Conservation (phyloP, 92 coral and sea anemone genomes). For the Zoanthus sociatus region DNA sequence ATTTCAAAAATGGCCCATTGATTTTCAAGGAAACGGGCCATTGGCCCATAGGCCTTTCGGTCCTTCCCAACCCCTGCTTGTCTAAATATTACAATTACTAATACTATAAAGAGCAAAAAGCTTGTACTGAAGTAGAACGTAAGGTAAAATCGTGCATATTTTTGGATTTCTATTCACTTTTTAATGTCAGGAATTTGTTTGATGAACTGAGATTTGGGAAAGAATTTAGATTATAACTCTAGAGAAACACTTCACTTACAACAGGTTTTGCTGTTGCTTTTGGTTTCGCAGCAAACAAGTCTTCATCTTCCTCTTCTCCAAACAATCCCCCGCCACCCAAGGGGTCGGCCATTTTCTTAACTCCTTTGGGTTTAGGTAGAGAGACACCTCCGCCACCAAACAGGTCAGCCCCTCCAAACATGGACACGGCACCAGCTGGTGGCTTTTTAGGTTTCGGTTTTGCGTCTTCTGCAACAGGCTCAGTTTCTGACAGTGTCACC, state of each 20-base stretch:
- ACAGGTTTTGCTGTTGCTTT: conserved; percentile 35
- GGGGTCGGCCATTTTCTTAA: conserved; percentile 50
- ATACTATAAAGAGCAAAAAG: no score
- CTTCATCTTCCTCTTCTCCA: conserved; percentile 73
- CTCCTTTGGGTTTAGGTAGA: conserved; percentile 28
- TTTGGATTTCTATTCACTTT: no score
- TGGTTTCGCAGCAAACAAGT: conserved; percentile 77
- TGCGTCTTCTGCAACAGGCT: neutral
- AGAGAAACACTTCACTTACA: neutral
- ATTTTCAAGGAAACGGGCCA: no score
- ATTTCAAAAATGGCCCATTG: no score
- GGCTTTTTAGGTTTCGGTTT: conserved; percentile 21
- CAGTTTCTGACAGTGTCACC: conserved; percentile 23
- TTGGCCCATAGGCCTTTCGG: no score
- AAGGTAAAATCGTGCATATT: no score
- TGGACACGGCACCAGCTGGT: conserved; percentile 30
- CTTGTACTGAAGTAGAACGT: no score
- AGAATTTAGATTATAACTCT: no score
- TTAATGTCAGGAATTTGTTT: no score
- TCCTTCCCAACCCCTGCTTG: no score
- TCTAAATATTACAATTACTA: no score
- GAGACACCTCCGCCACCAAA: conserved; percentile 15
- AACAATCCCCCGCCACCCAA: conserved; percentile 53
- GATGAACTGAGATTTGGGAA: no score
- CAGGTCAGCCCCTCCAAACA: conserved; percentile 39